Percentiles rank a stretch among this genome's conserved stretches.
Evolutionary conservation across 2,888 invertebrate species (phyloP).

Genomic region (Odontomyia ornata): DNA sequence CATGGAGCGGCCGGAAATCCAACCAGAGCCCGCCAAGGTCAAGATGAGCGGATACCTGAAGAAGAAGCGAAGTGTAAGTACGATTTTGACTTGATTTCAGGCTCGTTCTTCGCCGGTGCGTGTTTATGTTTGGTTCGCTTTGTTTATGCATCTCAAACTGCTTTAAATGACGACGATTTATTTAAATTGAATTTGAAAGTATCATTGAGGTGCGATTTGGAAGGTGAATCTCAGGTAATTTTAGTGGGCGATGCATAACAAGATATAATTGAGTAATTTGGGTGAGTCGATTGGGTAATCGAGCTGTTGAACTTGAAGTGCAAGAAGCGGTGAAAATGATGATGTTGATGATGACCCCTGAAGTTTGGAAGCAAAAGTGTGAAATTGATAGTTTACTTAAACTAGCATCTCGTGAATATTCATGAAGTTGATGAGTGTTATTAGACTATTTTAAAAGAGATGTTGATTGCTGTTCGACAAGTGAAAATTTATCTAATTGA

Average conservation of each 20-base stretch:
- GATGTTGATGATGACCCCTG: not conserved
- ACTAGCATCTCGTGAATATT: no score
- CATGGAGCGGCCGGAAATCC: slow-evolving; percentile 42
- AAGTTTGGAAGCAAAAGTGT: not conserved
- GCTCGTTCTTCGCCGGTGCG: no score
- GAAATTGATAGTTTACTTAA: not conserved
- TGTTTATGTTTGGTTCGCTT: no score
- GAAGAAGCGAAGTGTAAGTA: slow-evolving; percentile 58
- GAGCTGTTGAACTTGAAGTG: slow-evolving; percentile 16
- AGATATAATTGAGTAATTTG: slow-evolving; percentile 2
- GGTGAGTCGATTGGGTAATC: slow-evolving; percentile 4
- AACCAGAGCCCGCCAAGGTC: slow-evolving; percentile 52
- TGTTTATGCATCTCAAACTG: not conserved
- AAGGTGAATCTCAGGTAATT: not conserved
- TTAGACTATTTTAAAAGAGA: no score
- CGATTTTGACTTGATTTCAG: not conserved
- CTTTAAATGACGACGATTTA: not conserved
- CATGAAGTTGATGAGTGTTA: no score
- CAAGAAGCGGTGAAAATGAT: not conserved
- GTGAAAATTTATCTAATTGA: no score
- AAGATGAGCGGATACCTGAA: slow-evolving; percentile 58
- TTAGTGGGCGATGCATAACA: slow-evolving; percentile 2
- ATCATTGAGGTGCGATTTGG: not conserved
- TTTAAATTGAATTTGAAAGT: slow-evolving; percentile 5
- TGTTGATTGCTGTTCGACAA: no score